These are phyloP conservation scores for Sebastes melanostomus DNA, from an alignment of 2,797 vertebrate species.

Conservation along the genomic window DNA sequence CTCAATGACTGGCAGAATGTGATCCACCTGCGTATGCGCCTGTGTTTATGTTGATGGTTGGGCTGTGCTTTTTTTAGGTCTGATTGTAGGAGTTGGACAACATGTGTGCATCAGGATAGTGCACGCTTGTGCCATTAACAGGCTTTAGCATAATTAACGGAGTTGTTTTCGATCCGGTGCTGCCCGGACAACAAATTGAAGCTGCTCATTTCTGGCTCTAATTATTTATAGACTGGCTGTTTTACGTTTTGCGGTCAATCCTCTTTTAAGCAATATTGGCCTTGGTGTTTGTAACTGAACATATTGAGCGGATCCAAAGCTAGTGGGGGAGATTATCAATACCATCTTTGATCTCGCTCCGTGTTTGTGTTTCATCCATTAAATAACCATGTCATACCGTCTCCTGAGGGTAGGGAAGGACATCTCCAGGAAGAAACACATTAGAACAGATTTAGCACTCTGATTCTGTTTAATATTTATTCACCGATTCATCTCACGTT, in stretches of 20 bases:
- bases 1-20: slow-evolving; percentile 58
- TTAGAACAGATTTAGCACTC: slow-evolving; percentile 15
- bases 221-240: slow-evolving; percentile 83
- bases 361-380: slow-evolving; percentile 79
- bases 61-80: slow-evolving; percentile 36
- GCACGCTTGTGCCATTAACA: slow-evolving; percentile 68
- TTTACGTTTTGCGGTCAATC: slow-evolving; percentile 81
- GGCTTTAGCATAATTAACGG: slow-evolving; percentile 77
- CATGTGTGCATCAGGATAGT: slow-evolving; percentile 38
- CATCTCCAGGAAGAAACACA: slow-evolving; percentile 40
- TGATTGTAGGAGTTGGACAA: slow-evolving; percentile 35
- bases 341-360: slow-evolving; percentile 75
- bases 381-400: slow-evolving; percentile 73
- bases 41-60: slow-evolving; percentile 39
- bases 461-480: slow-evolving; percentile 14
- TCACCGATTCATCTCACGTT: neutral
- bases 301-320: slow-evolving; percentile 77
- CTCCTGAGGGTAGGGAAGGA: slow-evolving; percentile 47
- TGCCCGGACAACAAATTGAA: slow-evolving; percentile 73
- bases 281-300: slow-evolving; percentile 78
- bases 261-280: slow-evolving; percentile 80
- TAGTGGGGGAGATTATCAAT: slow-evolving; percentile 74
- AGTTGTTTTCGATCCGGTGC: slow-evolving; percentile 69
- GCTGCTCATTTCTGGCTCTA: slow-evolving; percentile 78
- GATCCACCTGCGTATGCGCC: slow-evolving; percentile 47